Percentiles rank a stretch among this genome's conserved stretches.
These are phyloP conservation scores for Elachura formosa DNA, from an alignment of 2,113 vertebrate species.

Conservation along the genomic window DNA sequence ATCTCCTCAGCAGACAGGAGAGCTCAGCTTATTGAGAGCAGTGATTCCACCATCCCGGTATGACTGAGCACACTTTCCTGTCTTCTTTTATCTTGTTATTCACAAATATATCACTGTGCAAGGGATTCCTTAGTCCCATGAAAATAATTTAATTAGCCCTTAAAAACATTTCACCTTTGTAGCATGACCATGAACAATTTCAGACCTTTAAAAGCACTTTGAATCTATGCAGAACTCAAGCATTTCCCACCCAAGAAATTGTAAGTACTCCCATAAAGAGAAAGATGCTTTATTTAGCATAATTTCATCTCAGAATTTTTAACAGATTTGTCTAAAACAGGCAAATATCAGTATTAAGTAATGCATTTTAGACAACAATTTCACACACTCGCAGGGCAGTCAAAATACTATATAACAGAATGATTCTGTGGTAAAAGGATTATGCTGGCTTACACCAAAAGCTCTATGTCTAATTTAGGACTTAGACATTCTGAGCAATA, in stretches of 20 bases:
- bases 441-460: neutral
- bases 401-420: neutral
- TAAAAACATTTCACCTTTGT: neutral
- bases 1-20: neutral
- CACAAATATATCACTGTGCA: neutral
- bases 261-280: too few species aligned
- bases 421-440: neutral
- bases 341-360: neutral
- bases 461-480: neutral
- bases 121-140: neutral
- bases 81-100: too few species aligned
- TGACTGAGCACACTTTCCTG: neutral
- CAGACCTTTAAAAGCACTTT: neutral
- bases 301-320: neutral
- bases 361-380: neutral
- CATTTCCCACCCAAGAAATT: rapidly evolving
- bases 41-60: neutral
- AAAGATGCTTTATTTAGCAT: neutral
- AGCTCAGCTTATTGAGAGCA: neutral
- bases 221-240: neutral
- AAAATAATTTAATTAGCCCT: neutral
- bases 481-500: neutral
- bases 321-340: neutral
- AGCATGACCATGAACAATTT: neutral
- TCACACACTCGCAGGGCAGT: neutral